phyloP scores from a whole-genome alignment of 1,140 invertebrate species.

The Phymorhynchus buccinoides region DNA sequence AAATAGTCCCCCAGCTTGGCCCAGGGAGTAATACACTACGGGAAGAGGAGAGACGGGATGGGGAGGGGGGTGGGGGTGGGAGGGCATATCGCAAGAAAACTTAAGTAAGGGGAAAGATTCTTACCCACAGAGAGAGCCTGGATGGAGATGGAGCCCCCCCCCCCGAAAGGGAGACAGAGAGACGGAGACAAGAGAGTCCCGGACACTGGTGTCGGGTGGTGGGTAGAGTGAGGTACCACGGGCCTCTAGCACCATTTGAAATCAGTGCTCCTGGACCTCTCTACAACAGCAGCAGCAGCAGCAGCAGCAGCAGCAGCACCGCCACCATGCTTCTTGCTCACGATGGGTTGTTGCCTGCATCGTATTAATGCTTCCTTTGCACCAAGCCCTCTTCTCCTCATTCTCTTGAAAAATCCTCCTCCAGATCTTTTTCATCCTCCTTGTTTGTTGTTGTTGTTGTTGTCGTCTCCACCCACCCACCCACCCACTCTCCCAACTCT shows the following conservation, averaged over 20 bases:
- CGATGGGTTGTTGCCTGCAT: too few species aligned
- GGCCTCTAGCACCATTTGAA: constrained; percentile 69
- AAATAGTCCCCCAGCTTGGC: too few species aligned
- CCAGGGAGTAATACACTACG: too few species aligned
- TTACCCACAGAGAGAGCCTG: not conserved
- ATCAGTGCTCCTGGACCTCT: constrained; percentile 64
- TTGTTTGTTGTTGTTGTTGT: not conserved
- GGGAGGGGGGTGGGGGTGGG: too few species aligned
- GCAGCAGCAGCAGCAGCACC: not conserved
- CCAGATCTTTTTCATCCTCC: not conserved
- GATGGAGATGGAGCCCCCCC: not conserved
- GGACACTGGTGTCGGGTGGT: constrained; percentile 66
- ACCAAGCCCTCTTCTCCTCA: too few species aligned
- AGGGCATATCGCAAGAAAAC: too few species aligned
- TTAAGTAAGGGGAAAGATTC: too few species aligned
- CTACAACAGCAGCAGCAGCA: not conserved
- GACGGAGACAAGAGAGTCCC: constrained; percentile 40
- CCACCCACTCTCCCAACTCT: too few species aligned
- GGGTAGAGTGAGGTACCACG: constrained; percentile 57
- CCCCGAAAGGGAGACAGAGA: constrained; percentile 20
- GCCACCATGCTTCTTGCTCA: too few species aligned
- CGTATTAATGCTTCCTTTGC: too few species aligned
- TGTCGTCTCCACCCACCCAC: not conserved
- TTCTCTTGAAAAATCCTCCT: too few species aligned
- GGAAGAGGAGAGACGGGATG: too few species aligned